phyloP scores from a whole-genome alignment of 2,888 invertebrate species.

The Lomographa bimaculata region DNA sequence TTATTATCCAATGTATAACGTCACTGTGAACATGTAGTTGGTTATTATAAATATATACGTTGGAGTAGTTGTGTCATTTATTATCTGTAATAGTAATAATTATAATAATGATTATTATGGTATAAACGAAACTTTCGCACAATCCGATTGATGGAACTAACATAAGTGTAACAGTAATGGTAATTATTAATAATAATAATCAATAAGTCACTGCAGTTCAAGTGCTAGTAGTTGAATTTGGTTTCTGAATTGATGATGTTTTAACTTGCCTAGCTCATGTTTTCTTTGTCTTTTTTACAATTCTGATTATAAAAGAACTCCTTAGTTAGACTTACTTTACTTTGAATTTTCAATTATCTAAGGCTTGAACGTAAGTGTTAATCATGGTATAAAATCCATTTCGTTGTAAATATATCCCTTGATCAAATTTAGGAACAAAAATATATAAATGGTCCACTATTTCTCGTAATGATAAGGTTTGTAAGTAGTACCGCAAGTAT shows the following conservation, averaged over 20 bases:
- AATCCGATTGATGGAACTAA: conserved; percentile 77
- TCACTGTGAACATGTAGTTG: conserved; percentile 43
- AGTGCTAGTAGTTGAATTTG: conserved; percentile 19
- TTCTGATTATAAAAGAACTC: too few species aligned
- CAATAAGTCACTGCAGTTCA: conserved; percentile 41
- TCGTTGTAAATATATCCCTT: conserved; percentile 43
- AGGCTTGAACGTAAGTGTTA: conserved; percentile 8
- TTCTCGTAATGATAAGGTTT: conserved; percentile 67
- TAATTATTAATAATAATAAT: conserved; percentile 52
- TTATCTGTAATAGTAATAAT: conserved; percentile 56
- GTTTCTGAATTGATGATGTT: too few species aligned
- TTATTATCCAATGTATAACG: conserved; percentile 51
- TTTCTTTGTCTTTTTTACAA: too few species aligned
- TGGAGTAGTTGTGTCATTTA: conserved; percentile 74
- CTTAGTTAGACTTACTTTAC: too few species aligned
- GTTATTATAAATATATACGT: conserved; percentile 55
- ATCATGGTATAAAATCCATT: conserved; percentile 29
- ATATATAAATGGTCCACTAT: conserved; percentile 75
- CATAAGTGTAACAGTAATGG: conserved; percentile 68
- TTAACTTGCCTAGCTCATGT: too few species aligned
- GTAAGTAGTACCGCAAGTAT: conserved; percentile 59
- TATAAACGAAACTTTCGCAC: conserved; percentile 77
- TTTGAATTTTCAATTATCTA: conserved; percentile 6
- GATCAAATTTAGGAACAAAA: conserved; percentile 73
- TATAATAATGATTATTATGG: conserved; percentile 41